phyloP scores from a whole-genome alignment of 2,113 vertebrate species.

The Zapus hudsonius region DNA sequence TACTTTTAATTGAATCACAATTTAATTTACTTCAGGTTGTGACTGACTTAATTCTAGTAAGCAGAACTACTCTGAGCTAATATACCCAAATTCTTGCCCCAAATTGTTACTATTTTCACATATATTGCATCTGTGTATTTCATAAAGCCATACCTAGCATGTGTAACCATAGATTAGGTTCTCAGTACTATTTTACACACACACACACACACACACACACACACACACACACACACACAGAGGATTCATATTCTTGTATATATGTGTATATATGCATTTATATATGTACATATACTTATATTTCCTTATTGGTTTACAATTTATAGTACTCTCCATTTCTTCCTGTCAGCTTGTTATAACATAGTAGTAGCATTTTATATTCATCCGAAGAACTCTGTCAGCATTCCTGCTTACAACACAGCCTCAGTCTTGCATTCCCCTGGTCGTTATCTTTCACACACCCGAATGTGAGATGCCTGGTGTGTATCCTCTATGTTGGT shows the following conservation, averaged over 20 bases:
- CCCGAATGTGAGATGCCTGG: background rate
- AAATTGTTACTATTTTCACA: constrained; percentile 36
- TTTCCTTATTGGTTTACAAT: background rate
- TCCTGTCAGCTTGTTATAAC: background rate
- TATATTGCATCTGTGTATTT: background rate
- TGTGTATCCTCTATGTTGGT: background rate
- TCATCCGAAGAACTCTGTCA: background rate
- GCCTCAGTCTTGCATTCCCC: background rate
- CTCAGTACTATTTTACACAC: background rate
- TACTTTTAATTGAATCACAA: background rate
- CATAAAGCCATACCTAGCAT: background rate
- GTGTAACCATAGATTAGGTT: background rate
- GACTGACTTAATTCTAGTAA: constrained; percentile 45
- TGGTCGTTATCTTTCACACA: constrained; percentile 6
- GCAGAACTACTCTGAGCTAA: background rate
- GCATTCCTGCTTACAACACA: constrained; percentile 14
- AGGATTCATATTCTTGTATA: background rate
- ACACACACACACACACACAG: too few species aligned
- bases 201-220: background rate
- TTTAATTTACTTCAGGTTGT: constrained; percentile 1
- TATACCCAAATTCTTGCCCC: constrained; percentile 28
- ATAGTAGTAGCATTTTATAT: background rate
- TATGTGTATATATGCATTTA: background rate
- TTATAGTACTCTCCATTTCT: background rate
- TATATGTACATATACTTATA: background rate